Conservation (phyloP, 2,797 vertebrate genomes). For the Lutjanus argentimaculatus region DNA sequence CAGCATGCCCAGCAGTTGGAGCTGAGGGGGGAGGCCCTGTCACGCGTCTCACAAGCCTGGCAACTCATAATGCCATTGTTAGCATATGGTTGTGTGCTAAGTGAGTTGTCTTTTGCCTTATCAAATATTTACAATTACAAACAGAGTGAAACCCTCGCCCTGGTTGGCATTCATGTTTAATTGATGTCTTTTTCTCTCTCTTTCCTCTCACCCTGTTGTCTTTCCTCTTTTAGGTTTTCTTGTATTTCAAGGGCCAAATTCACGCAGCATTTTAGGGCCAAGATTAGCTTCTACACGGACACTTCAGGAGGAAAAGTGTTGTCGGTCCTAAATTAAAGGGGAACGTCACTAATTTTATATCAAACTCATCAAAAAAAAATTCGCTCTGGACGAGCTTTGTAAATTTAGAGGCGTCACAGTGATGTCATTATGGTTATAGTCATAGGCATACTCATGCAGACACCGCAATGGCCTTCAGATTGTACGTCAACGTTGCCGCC, state of each 20-base stretch:
- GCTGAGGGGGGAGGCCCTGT: slow-evolving; percentile 61
- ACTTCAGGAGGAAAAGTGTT: neutral
- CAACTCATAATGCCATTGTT: slow-evolving; percentile 77
- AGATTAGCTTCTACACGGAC: too few relatives aligned
- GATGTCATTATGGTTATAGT: neutral
- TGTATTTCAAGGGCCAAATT: slow-evolving; percentile 5
- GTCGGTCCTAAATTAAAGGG: neutral
- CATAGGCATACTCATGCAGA: too few relatives aligned
- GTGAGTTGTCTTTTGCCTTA: slow-evolving; percentile 78
- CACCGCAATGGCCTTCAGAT: too few relatives aligned
- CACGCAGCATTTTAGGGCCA: neutral
- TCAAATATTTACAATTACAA: slow-evolving; percentile 89
- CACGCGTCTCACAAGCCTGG: slow-evolving; percentile 49
- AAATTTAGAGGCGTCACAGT: neutral
- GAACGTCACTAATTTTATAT: neutral
- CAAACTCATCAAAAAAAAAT: neutral
- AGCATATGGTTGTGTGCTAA: slow-evolving; percentile 83
- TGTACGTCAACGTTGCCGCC: too few relatives aligned
- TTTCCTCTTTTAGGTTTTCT: slow-evolving; percentile 40
- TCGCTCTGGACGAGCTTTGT: neutral
- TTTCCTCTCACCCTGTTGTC: slow-evolving; percentile 19
- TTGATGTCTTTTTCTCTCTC: slow-evolving; percentile 53
- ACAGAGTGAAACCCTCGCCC: slow-evolving; percentile 81
- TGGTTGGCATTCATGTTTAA: slow-evolving; percentile 83
- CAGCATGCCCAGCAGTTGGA: slow-evolving; percentile 26